A percentile compares a stretch with the other conserved stretches of the same genome.
Conservation (phyloP, 37 sponge, comb jelly and placozoan genomes). For the Dysidea cf. avara region DNA sequence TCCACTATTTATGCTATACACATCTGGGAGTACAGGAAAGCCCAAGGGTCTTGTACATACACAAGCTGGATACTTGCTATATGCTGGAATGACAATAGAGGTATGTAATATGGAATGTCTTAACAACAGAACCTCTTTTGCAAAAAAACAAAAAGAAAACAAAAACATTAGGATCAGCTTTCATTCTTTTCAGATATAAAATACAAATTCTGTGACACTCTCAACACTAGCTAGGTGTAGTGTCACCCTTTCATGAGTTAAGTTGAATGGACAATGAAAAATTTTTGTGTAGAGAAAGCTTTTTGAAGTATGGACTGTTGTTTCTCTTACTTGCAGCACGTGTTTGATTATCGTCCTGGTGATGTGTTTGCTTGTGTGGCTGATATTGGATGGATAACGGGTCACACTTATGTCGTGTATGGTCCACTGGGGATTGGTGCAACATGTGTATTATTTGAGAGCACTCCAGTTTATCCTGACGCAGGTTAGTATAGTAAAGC, state of each 20-base stretch:
- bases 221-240: no score
- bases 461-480: constrained; percentile 82
- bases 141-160: no score
- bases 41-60: constrained; percentile 95
- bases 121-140: no score
- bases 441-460: constrained; percentile 91
- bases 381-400: constrained; percentile 98
- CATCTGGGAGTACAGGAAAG: constrained; percentile 94
- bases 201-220: no score
- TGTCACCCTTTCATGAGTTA: no score
- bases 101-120: constrained; percentile 7
- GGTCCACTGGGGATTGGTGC: constrained; percentile 94
- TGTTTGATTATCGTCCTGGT: constrained; percentile 89
- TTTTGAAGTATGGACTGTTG: no score
- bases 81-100: constrained; percentile 88
- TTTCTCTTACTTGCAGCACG: constrained; percentile 57
- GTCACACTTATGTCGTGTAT: constrained; percentile 92
- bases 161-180: no score
- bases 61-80: constrained; percentile 94
- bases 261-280: no score
- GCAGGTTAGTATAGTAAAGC: no score
- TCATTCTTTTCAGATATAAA: no score
- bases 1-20: constrained; percentile 90
- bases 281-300: no score
- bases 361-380: constrained; percentile 96